phyloP scores from a whole-genome alignment of 2,888 invertebrate genomes.

The Mamestra brassicae region DNA sequence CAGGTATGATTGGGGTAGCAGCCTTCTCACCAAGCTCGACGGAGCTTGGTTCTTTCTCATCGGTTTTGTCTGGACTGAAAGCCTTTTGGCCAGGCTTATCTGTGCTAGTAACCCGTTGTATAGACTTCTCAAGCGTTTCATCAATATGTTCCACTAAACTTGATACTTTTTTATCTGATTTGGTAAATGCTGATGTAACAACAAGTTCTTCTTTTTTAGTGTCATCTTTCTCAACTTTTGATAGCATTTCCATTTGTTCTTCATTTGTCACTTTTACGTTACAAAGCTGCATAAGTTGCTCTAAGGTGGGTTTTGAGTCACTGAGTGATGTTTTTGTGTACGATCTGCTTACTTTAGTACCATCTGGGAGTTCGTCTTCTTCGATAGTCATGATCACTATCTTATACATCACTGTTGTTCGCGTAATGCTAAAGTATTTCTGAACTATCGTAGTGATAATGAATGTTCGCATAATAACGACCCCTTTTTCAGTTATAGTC shows the following conservation, averaged over 20 bases:
- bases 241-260: slow-evolving; percentile 1
- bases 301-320: slow-evolving; percentile 46
- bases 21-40: not conserved
- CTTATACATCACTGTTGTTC: slow-evolving; percentile 46
- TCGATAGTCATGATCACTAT: slow-evolving; percentile 48
- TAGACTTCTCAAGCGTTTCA: not conserved
- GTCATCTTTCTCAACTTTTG: slow-evolving; percentile 1
- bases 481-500: slow-evolving; percentile 45
- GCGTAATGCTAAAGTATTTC: slow-evolving; percentile 46
- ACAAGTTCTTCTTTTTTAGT: not conserved
- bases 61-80: not conserved
- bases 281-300: slow-evolving; percentile 45
- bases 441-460: slow-evolving; percentile 55
- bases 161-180: slow-evolving; percentile 7
- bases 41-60: slow-evolving; percentile 14
- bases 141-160: not conserved
- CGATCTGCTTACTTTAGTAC: slow-evolving; percentile 48
- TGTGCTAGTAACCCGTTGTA: not conserved
- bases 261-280: not conserved
- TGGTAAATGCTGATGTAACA: not conserved
- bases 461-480: slow-evolving; percentile 47
- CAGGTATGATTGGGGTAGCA: slow-evolving; percentile 13
- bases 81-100: slow-evolving; percentile 1
- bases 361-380: slow-evolving; percentile 59
- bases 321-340: slow-evolving; percentile 40